These are phyloP conservation scores for Notarius lentiginosus DNA, from an alignment of 2,113 vertebrate species.

Conservation along the genomic window DNA sequence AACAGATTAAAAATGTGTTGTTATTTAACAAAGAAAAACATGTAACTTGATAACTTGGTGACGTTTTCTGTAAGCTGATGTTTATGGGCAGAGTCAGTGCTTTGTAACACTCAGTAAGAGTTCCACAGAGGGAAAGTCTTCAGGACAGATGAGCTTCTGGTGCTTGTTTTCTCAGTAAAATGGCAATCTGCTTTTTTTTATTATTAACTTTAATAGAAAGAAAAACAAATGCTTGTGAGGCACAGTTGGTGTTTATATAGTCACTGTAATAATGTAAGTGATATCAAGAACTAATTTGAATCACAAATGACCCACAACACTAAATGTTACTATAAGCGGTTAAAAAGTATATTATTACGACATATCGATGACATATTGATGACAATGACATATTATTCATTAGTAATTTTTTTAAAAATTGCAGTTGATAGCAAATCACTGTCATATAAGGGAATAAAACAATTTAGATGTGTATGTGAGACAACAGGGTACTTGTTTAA, in stretches of 20 bases:
- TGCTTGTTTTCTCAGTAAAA: not conserved
- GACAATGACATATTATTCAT: not conserved
- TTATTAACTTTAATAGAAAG: not conserved
- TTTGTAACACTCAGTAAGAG: not conserved
- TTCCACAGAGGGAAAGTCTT: not conserved
- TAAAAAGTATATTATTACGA: not conserved
- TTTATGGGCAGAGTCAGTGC: not conserved
- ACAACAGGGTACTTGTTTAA: not conserved
- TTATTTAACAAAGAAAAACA: not conserved
- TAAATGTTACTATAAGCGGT: not conserved
- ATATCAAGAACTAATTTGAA: not conserved
- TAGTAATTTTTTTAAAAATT: not conserved
- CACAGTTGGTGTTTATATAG: not conserved
- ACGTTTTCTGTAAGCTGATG: not conserved
- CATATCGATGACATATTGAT: not conserved
- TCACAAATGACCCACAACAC: not conserved
- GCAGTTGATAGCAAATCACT: not conserved
- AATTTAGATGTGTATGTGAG: not conserved
- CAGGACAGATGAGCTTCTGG: not conserved
- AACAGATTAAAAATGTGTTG: not conserved
- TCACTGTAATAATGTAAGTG: not conserved
- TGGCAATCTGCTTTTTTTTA: not conserved
- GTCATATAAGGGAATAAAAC: not conserved
- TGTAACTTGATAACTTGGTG: too few relatives aligned
- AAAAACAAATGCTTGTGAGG: not conserved